Percentiles rank a stretch among this genome's conserved stretches.
Conservation (phyloP, 2,888 invertebrate genomes). For the Drosophila longiperda region DNA sequence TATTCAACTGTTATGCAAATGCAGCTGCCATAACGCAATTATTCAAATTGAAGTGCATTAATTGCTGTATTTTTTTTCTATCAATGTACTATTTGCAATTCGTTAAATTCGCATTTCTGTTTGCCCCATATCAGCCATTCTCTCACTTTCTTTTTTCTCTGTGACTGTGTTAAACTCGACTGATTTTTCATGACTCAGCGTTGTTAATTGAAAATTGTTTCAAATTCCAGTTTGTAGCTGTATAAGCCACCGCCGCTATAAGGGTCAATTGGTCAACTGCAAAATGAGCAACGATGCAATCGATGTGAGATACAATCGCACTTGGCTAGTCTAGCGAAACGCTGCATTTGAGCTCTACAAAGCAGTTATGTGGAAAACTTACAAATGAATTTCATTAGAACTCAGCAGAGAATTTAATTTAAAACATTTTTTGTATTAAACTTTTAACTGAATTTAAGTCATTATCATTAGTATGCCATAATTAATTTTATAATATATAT, state of each 20-base stretch:
- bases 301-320: conserved; percentile 41
- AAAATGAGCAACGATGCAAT: conserved; percentile 25
- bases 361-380: background rate
- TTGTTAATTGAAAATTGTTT: conserved; percentile 72
- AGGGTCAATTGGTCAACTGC: conserved; percentile 32
- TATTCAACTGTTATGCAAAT: conserved; percentile 24
- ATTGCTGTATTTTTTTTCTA: conserved; percentile 26
- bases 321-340: conserved; percentile 40
- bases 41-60: conserved; percentile 8
- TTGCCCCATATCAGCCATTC: conserved; percentile 3
- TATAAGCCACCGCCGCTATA: conserved; percentile 43
- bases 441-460: background rate
- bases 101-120: conserved; percentile 37
- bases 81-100: conserved; percentile 43
- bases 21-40: conserved; percentile 37
- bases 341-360: background rate
- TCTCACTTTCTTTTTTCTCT: background rate
- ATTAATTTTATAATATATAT: background rate
- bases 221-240: conserved; percentile 66
- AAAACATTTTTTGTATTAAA: background rate
- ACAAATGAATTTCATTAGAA: background rate
- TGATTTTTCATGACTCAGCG: conserved; percentile 60
- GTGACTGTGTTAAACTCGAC: conserved; percentile 1
- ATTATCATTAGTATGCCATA: background rate
- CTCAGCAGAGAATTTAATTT: background rate